Evolutionary conservation across 1,140 invertebrate genomes (phyloP), one percentile per base, ranked within the genome.

Genomic region (Saccostrea glomerata): DNA sequence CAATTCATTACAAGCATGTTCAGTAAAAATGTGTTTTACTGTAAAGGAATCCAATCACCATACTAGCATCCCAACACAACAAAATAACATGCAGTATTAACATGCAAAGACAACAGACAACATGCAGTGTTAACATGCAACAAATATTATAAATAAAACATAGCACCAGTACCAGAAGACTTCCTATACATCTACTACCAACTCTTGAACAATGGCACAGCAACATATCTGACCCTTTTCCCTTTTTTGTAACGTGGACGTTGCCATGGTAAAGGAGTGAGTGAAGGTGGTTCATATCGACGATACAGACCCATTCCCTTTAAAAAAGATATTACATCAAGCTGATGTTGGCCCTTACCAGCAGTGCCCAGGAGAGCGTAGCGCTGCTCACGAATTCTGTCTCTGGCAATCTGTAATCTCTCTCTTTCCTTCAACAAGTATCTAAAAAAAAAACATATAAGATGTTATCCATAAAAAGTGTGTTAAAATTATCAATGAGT

Each of bases 381-480:
- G 20, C 90, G 86, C 58, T 91, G 90, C 85, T 91, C 88, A 7
- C 87, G 63, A 23, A 92, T 86, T 66, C 88, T 86, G 25, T 92
- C 90, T 82, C 91, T 86, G 17, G 92, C 92, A n/a, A 84, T 87
- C 70, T 92, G 92, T 4, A 92, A 86, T n/a, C 91, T 86, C 66
- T 90, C 85, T 30, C 90, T 60, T 70, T 92, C 92, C 40, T 89
- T 86, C 66, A 88, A 86, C 23, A 92, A 87, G 66, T 91, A 91
- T 86, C 91, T 92, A 86, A 60, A 84, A 55, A 9, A 58, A 86
- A 82, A 6, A 47, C 2, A 47, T 6, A 47, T 47, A 47, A 47
- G 9, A 9, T 2, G 47, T 47, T 36, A 36, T 36, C 30, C 30
- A 36, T 36, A 36, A 36, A 36, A 36, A 36, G 30, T 36, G 30